A percentile compares a stretch with the other conserved stretches of the same genome.
phyloP scores from a whole-genome alignment of 2,888 invertebrate genomes.

The Epinotia demarniana region DNA sequence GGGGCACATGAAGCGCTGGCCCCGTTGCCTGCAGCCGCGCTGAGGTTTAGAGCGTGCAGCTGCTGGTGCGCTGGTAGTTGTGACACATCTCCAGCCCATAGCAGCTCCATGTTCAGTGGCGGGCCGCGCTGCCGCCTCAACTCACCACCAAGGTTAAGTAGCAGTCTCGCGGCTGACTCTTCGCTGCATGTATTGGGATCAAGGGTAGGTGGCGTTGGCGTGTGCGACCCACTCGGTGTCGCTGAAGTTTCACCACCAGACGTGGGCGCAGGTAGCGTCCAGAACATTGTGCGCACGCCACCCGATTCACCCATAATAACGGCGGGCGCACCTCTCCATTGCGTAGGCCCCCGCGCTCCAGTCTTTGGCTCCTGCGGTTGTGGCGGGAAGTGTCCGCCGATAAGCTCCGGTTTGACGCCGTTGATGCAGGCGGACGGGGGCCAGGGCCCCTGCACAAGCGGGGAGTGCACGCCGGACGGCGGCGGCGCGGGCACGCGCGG shows the following conservation, averaged over 20 bases:
- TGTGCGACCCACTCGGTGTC: conserved; percentile 81
- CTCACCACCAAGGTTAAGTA: conserved; percentile 90
- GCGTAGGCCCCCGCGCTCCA: conserved; percentile 71
- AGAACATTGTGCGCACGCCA: conserved; percentile 90
- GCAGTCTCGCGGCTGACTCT: conserved; percentile 88
- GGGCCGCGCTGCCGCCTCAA: conserved; percentile 86
- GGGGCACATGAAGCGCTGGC: conserved; percentile 71
- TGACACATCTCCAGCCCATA: conserved; percentile 95
- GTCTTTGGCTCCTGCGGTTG: conserved; percentile 74
- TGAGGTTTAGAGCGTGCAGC: conserved; percentile 90
- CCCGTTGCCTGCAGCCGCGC: conserved; percentile 82
- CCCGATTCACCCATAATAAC: conserved; percentile 98
- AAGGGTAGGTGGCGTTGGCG: conserved; percentile 82
- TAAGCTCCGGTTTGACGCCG: conserved; percentile 93
- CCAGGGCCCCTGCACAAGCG: conserved; percentile 79
- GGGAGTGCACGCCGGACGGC: conserved; percentile 72
- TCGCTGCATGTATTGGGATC: conserved; percentile 83
- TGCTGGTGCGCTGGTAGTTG: conserved; percentile 93
- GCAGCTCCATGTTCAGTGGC: conserved; percentile 94
- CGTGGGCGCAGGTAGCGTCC: conserved; percentile 85
- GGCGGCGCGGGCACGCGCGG: conserved; percentile 75
- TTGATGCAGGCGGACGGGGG: conserved; percentile 88
- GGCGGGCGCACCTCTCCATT: conserved; percentile 90
- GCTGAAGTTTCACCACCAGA: conserved; percentile 78
- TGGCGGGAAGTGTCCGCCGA: conserved; percentile 85